Evolutionary conservation across 37 sponge, comb jelly and placozoan species (phyloP), one percentile per base, ranked within the genome.

Genomic region (Beroe forskalii): DNA sequence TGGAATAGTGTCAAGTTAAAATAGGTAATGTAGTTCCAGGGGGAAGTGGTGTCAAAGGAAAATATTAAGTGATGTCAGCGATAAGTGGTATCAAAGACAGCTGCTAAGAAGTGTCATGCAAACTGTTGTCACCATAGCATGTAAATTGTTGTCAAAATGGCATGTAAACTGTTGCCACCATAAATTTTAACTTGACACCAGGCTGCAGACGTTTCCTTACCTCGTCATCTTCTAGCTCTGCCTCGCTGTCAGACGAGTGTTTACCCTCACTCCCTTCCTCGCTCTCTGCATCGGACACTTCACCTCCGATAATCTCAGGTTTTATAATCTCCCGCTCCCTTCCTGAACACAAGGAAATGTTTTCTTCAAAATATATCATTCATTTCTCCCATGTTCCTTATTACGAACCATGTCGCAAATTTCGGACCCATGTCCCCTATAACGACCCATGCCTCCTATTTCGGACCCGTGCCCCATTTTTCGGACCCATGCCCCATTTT

Each of bases 231-330:
- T 90, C 44, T n/a, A 90, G 12, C 38, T 90, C 90, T 27, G n/a
- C 90, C 39, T 90, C 90, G 38, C 44, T 62, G 36, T 90, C 90
- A 9, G 62, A 61, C 1, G 89, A 48, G 60, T 86, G 62, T 90
- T 41, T 90, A 12, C 36, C 64, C 43, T 90, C 91, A 44, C 93
- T 80, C 25, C 92, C 60, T n/a, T 80, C 35, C 62, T 95, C 95
- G 0, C 93, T 91, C 42, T 61, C 93, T 35, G 92, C 93, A 32
- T 95, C 94, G 75, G 92, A 90, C 41, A 41, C 83, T 39, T 69
- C 55, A 39, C 42, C 44, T 0, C 40, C 76, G 1, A 75, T 91
- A 60, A 80, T 80, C 86, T 80, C 86, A 35, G 86, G 86, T 27
- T 80, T 80, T 17, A 44, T 80, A 22, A 80, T 80, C 48, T 35